A percentile compares a stretch with the other conserved stretches of the same genome.
Conservation (phyloP, 1,140 invertebrate species). For the Eriocheir sinensis region DNA sequence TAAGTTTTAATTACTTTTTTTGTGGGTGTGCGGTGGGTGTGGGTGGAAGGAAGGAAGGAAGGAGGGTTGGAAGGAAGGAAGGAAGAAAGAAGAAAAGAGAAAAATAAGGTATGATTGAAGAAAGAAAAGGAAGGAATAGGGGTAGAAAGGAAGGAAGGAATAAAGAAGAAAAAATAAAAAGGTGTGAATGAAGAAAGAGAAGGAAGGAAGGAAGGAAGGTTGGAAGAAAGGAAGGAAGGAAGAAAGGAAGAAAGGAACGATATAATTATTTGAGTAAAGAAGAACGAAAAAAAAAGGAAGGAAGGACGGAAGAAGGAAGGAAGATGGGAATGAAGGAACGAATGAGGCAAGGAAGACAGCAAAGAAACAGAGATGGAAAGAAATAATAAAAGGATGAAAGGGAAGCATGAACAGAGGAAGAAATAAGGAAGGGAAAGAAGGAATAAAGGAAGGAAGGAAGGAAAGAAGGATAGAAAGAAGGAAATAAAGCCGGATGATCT, state of each 20-base stretch:
- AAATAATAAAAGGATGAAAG: constrained; percentile 10
- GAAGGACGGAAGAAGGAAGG: neutral
- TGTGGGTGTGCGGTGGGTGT: neutral
- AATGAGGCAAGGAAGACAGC: neutral
- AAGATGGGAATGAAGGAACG: neutral
- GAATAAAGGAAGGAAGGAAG: neutral
- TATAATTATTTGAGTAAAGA: neutral
- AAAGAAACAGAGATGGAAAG: neutral
- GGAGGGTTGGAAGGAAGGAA: neutral
- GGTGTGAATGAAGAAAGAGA: neutral
- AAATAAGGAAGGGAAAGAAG: neutral
- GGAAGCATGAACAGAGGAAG: neutral
- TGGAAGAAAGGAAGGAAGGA: neutral
- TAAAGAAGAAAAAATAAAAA: neutral
- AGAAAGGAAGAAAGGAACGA: neutral
- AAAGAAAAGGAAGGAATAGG: neutral
- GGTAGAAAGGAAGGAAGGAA: neutral
- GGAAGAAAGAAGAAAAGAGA: neutral
- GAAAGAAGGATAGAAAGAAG: constrained; percentile 36
- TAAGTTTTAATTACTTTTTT: neutral
- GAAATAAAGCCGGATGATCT: no score
- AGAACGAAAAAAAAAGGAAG: neutral
- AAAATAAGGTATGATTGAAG: neutral
- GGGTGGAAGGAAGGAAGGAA: neutral
- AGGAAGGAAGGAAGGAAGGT: neutral